These are phyloP conservation scores for Scelioninae gen. 1 DNA, from an alignment of 2,888 invertebrate species.

Conservation along the genomic window DNA sequence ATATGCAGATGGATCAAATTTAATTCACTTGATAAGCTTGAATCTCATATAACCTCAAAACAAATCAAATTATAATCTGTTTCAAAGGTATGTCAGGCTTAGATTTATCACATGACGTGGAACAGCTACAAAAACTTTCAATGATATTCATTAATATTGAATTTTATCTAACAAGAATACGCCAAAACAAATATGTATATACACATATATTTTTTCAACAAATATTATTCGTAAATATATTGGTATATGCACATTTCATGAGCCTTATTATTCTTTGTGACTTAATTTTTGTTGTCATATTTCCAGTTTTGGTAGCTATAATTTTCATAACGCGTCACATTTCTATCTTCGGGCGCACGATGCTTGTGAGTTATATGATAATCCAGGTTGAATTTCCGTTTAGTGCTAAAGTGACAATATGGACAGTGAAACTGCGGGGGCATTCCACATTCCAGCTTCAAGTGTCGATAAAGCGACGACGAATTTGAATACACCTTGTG, in stretches of 20 bases:
- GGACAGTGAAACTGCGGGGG: constrained; percentile 82
- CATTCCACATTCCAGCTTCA: constrained; percentile 83
- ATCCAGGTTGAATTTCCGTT: constrained; percentile 82
- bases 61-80: no score
- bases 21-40: no score
- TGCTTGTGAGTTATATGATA: constrained; percentile 79
- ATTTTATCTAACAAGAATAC: no score
- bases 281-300: constrained; percentile 59
- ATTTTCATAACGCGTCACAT: constrained; percentile 51
- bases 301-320: constrained; percentile 62
- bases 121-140: no score
- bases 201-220: background rate
- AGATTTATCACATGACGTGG: no score
- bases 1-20: no score
- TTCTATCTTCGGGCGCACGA: constrained; percentile 63
- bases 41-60: no score
- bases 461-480: constrained; percentile 85
- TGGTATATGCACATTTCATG: constrained; percentile 14
- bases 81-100: no score
- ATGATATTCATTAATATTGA: no score
- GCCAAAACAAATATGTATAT: no score
- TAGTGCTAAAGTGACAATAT: constrained; percentile 81
- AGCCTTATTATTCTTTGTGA: background rate
- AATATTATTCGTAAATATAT: background rate
- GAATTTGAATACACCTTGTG: constrained; percentile 86